Percentiles rank a stretch among this genome's conserved stretches.
Evolutionary conservation across 2,113 vertebrate genomes (phyloP).

Genomic region (Tachysurus fulvidraco): DNA sequence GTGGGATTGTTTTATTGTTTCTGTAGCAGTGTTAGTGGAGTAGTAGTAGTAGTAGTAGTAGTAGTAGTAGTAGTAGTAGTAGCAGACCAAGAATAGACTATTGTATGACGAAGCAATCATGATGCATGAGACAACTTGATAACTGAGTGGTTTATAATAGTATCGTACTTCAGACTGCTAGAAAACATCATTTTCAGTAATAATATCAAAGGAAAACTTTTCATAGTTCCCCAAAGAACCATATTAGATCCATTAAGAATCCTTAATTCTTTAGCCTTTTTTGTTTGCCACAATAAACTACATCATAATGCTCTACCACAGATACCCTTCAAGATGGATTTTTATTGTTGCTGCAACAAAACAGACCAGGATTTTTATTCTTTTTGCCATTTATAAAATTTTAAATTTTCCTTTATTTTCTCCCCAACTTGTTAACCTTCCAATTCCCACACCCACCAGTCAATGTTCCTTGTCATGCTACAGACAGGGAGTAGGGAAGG

Average conservation of each 20-base stretch:
- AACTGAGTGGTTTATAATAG: neutral
- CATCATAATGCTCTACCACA: neutral
- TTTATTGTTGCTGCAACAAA: neutral
- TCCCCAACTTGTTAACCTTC: neutral
- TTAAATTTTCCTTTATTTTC: neutral
- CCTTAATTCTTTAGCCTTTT: neutral
- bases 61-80: too few species aligned
- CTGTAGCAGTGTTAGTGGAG: neutral
- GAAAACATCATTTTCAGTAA: neutral
- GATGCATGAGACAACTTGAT: neutral
- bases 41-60: neutral
- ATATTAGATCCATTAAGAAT: neutral
- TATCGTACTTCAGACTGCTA: neutral
- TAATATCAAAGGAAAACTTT: neutral
- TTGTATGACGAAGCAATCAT: neutral
- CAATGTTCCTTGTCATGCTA: neutral
- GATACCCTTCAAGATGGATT: neutral
- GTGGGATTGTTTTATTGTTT: neutral
- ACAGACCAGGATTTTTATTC: neutral
- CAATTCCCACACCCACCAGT: neutral
- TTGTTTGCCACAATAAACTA: neutral
- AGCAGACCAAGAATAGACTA: neutral
- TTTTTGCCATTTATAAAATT: neutral
- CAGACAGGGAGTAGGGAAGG: neutral
- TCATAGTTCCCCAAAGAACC: neutral